phyloP scores from a whole-genome alignment of 2,113 vertebrate species.

The Sander vitreus region DNA sequence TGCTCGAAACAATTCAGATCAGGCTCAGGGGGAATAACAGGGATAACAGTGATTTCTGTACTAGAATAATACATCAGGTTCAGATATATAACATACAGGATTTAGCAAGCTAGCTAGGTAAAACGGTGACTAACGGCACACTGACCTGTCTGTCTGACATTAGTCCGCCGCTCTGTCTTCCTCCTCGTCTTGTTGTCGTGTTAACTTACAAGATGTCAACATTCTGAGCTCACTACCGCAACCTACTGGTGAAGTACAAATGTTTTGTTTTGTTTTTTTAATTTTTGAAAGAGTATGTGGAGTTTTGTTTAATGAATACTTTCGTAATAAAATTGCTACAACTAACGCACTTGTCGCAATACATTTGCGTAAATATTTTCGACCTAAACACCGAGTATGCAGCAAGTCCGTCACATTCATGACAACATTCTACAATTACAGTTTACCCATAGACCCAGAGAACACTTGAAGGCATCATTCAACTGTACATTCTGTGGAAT shows the following conservation, averaged over 20 bases:
- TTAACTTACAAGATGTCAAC: neutral
- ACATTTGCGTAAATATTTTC: neutral
- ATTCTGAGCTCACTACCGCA: slow-evolving; percentile 21
- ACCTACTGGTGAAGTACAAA: slow-evolving; percentile 11
- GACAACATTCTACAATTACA: neutral
- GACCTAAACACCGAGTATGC: neutral
- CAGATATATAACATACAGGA: neutral
- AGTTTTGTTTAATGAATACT: neutral
- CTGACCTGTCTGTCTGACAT: slow-evolving; percentile 6
- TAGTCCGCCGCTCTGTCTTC: neutral
- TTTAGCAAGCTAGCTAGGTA: too few relatives aligned
- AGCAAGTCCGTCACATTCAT: neutral
- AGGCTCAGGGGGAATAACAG: neutral
- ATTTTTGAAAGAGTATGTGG: neutral
- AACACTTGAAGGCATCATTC: neutral
- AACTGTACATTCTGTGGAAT: too few relatives aligned
- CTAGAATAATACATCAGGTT: rapidly evolving
- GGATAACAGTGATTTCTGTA: too few relatives aligned
- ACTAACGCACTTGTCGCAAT: neutral
- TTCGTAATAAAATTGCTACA: neutral
- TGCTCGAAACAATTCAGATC: neutral
- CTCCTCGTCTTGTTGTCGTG: slow-evolving; percentile 6
- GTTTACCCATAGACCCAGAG: neutral
- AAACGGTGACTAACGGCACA: neutral
- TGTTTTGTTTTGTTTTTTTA: too few relatives aligned